Conservation (phyloP, 2,113 vertebrate species). For the Hoplias malabaricus region DNA sequence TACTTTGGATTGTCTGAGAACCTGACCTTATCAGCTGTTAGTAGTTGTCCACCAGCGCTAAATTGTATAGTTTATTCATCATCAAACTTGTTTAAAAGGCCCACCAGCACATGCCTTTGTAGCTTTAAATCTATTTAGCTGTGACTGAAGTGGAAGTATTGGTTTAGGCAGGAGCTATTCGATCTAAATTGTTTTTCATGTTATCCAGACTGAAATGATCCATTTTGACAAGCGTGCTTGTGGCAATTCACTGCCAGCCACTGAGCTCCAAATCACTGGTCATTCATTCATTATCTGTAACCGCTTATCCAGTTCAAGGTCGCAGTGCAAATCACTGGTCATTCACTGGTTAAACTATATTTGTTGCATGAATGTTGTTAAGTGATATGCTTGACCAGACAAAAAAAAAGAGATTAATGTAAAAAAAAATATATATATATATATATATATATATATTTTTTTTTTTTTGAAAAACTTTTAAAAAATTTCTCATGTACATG, state of each 20-base stretch:
- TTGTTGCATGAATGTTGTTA: too few species aligned
- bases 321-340: too few species aligned
- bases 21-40: slow-evolving; percentile 14
- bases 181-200: neutral
- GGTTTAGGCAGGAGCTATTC: neutral
- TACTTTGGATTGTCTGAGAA: neutral
- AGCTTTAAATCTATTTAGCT: slow-evolving; percentile 1
- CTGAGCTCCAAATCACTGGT: neutral
- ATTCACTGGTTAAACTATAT: too few species aligned
- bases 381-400: too few species aligned
- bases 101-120: neutral
- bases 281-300: too few species aligned
- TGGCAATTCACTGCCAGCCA: neutral
- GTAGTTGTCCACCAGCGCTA: neutral
- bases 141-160: neutral
- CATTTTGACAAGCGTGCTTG: neutral
- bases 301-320: too few species aligned
- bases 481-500: too few species aligned
- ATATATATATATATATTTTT: too few species aligned
- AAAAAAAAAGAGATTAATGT: too few species aligned
- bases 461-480: too few species aligned
- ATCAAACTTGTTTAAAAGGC: neutral
- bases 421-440: too few species aligned
- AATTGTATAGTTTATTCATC: neutral
- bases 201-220: neutral